phyloP scores from a whole-genome alignment of 2,797 vertebrate genomes.

The Hozukius guyotensis region DNA sequence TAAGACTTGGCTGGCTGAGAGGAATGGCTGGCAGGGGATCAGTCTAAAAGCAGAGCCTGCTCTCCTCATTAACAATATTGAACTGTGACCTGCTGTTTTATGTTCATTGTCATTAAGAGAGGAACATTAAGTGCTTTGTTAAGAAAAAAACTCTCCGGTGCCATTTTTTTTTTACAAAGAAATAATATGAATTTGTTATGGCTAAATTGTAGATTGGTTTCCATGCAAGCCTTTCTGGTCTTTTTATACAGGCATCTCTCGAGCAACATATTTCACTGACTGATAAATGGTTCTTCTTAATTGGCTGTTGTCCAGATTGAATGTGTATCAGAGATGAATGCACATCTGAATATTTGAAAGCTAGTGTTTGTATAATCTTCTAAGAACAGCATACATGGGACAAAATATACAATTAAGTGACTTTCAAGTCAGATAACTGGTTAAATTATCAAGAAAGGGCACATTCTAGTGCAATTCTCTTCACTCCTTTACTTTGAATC shows the following conservation, averaged over 20 bases:
- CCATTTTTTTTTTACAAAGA: constrained; percentile 31
- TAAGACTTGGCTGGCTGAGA: constrained; percentile 53
- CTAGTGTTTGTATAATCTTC: not conserved
- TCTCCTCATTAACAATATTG: constrained; percentile 67
- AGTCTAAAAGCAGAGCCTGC: constrained; percentile 58
- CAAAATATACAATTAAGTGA: not conserved
- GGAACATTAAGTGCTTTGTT: constrained; percentile 45
- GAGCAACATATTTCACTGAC: not conserved
- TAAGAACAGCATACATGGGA: not conserved
- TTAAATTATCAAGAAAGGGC: not conserved
- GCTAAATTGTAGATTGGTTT: constrained; percentile 8
- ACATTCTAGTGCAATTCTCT: not conserved
- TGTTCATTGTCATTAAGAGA: constrained; percentile 62
- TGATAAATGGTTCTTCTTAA: not conserved
- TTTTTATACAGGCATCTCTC: not conserved
- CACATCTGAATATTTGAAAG: not conserved
- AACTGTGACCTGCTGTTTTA: constrained; percentile 65
- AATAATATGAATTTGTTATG: constrained; percentile 16
- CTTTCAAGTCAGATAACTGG: not conserved
- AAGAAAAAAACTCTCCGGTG: constrained; percentile 12
- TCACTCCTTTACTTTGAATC: not conserved
- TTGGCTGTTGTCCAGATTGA: not conserved
- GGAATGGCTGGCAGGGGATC: constrained; percentile 57
- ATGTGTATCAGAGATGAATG: not conserved
- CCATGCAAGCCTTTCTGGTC: not conserved